These are phyloP conservation scores for Drosophila flavopinicola DNA, from an alignment of 2,888 invertebrate genomes.

Conservation along the genomic window DNA sequence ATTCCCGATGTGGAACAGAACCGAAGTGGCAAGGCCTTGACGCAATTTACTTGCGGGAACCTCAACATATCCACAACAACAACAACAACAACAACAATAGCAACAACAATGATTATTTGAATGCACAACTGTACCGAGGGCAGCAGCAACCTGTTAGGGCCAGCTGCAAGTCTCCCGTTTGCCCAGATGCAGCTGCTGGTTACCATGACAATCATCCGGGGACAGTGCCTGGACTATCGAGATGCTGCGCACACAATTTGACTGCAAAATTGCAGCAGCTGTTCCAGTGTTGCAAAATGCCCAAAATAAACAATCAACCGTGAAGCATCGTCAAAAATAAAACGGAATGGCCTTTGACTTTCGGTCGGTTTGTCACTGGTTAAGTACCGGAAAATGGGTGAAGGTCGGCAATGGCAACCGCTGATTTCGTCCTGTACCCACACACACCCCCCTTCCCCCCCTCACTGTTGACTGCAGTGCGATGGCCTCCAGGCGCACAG, in stretches of 20 bases:
- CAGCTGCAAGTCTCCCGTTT: slow-evolving; percentile 7
- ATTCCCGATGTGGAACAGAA: not conserved
- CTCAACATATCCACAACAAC: not conserved
- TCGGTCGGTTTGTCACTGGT: slow-evolving; percentile 52
- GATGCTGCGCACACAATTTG: slow-evolving; percentile 48
- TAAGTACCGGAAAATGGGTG: slow-evolving; percentile 75
- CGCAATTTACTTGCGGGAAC: not conserved
- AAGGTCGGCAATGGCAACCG: slow-evolving; percentile 70
- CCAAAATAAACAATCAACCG: not conserved
- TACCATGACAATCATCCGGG: slow-evolving; percentile 50
- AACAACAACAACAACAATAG: not conserved
- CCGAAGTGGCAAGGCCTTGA: slow-evolving; percentile 5
- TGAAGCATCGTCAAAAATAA: slow-evolving; percentile 10
- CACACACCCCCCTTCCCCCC: slow-evolving; percentile 15
- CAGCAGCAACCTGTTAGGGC: slow-evolving; percentile 33
- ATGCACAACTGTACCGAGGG: slow-evolving; percentile 32
- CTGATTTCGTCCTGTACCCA: no score
- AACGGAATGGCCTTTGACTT: slow-evolving; percentile 54
- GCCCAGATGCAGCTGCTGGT: slow-evolving; percentile 42
- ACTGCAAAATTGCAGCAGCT: slow-evolving; percentile 18
- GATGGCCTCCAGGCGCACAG: slow-evolving; percentile 16
- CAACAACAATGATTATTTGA: not conserved
- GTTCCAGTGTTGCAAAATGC: slow-evolving; percentile 4
- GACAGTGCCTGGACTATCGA: slow-evolving; percentile 22
- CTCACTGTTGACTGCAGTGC: slow-evolving; percentile 25